Evolutionary conservation across 2,797 vertebrate species (phyloP).

Genomic region (Lindbergichthys nudifrons): DNA sequence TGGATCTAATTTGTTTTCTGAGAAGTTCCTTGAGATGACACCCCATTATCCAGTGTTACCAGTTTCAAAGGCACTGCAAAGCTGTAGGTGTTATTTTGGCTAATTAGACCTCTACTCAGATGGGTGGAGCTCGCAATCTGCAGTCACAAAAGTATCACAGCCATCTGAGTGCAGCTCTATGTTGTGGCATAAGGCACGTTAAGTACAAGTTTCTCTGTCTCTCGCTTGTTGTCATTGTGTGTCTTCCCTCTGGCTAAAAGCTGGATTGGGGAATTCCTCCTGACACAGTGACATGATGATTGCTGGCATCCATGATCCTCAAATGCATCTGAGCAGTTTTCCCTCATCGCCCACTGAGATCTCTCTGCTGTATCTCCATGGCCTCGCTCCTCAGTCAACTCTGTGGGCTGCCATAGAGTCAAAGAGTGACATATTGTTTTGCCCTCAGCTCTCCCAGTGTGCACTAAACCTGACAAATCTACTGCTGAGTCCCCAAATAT

Average conservation of each 20-base stretch:
- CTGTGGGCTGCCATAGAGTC: slow-evolving; percentile 53
- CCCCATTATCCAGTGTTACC: background rate
- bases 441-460: slow-evolving; percentile 55
- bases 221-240: slow-evolving; percentile 18
- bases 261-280: slow-evolving; percentile 40
- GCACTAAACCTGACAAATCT: slow-evolving; percentile 37
- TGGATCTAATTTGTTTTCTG: background rate
- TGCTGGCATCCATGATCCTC: slow-evolving; percentile 57
- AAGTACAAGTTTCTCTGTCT: slow-evolving; percentile 22
- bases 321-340: slow-evolving; percentile 49
- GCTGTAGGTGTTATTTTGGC: background rate
- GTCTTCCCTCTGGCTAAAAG: slow-evolving; percentile 49
- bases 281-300: slow-evolving; percentile 64
- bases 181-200: background rate
- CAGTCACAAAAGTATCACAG: background rate
- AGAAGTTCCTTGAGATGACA: background rate
- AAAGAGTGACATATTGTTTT: slow-evolving; percentile 57
- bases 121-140: background rate
- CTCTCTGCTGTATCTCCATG: slow-evolving; percentile 35
- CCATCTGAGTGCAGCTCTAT: slow-evolving; percentile 9
- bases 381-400: slow-evolving; percentile 28
- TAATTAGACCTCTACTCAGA: background rate
- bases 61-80: slow-evolving; percentile 4
- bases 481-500: slow-evolving; percentile 39
- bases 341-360: slow-evolving; percentile 50